Evolutionary conservation across 1,140 invertebrate species (phyloP), one percentile per base, ranked within the genome.

Genomic region (Drosophila busckii): DNA sequence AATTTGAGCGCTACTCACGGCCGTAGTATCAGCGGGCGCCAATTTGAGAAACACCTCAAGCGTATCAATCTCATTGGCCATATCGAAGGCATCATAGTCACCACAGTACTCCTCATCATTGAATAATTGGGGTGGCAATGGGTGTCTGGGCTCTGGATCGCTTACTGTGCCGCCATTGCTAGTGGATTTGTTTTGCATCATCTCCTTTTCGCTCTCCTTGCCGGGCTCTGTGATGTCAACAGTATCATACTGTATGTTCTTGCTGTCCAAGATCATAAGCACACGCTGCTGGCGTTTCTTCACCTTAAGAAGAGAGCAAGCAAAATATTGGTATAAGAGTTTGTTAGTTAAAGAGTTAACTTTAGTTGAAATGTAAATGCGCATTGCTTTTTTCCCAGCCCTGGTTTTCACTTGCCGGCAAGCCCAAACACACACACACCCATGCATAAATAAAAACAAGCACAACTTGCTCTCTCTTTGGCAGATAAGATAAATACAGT

Each of bases 161-260:
- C 91, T 89, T 8, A 91, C 90, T 29, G 91, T 92, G 38, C 89
- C 92, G 16, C 93, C 93, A 84, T 92, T 93, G 37, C 93, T 91
- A 66, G 93, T 96, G 49, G 94, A 92, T 86, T 96, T 95, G 63
- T 92, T 91, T 88, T 97, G 94, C 96, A 99, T 98, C 82, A 95
- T 95, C 70, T 96, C 95, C 88, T 96, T 96, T 34, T 96, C 93
- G 38, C 91, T 88, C 88, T 98, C 96, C 86, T 93, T 93, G 22
- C 93, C 93, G 10, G 96, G 95, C 87, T 97, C 96, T 22, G 96
- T 94, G 73, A 99, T 97, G 88, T 99, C 97, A 67, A 98, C 93
- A 10, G 92, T 89, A 87, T 96, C 92, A 88, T 96, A 97, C 54
- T 93, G 90, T 68, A 98, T 93, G 87, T 92, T 93, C 90, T 96